A percentile compares a stretch with the other conserved stretches of the same genome.
Evolutionary conservation across 1,140 invertebrate genomes (phyloP).

Genomic region (Chionoecetes opilio): DNA sequence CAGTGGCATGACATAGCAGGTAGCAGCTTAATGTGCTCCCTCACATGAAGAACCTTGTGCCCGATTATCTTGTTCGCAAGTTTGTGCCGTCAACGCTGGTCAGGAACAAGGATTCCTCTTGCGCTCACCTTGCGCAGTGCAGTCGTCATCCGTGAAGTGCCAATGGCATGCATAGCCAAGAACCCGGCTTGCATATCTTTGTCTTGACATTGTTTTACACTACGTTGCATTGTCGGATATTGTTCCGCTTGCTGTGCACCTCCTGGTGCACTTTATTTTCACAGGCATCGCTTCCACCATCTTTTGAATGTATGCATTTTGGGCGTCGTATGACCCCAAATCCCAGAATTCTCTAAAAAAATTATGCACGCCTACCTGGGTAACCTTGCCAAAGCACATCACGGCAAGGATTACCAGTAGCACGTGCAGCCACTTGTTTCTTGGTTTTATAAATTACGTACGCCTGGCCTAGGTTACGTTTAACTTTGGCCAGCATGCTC

Average conservation of each 20-base stretch:
- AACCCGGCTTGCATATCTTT: not conserved
- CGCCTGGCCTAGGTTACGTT: not conserved
- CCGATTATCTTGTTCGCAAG: not conserved
- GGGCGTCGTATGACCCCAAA: not conserved
- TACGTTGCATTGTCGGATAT: conserved; percentile 40
- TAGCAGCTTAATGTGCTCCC: not conserved
- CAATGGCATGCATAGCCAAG: not conserved
- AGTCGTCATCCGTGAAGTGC: not conserved
- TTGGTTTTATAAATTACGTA: not conserved
- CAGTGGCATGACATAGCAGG: not conserved
- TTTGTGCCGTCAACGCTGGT: not conserved
- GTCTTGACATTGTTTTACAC: too few species aligned
- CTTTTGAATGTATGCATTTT: too few species aligned
- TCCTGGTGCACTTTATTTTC: not conserved
- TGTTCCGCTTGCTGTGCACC: not conserved
- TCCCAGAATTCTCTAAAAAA: not conserved
- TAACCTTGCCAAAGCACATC: not conserved
- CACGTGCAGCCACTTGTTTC: not conserved
- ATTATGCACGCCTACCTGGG: not conserved
- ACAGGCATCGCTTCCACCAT: too few species aligned
- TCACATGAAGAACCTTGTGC: not conserved
- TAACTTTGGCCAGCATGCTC: not conserved
- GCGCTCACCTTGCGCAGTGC: not conserved
- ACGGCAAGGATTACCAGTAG: not conserved
- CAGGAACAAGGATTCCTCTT: not conserved